Evolutionary conservation across 92 coral and sea anemone genomes (phyloP).

Genomic region (Scolanthus callimorphus): DNA sequence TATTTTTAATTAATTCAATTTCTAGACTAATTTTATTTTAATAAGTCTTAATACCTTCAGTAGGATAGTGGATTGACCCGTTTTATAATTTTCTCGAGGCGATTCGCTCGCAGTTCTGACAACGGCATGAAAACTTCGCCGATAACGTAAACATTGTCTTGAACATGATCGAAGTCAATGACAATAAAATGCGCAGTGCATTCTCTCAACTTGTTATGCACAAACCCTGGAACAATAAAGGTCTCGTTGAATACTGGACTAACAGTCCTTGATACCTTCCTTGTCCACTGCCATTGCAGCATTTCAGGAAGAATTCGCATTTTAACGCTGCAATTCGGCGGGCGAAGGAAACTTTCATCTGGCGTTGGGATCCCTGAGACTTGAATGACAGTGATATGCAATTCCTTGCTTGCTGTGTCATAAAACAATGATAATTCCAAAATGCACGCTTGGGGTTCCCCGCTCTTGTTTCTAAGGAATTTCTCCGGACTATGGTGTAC

Average conservation of each 20-base stretch:
- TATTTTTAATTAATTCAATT: too few relatives aligned
- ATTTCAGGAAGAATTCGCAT: constrained; percentile 90
- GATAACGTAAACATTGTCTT: constrained; percentile 82
- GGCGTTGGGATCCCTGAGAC: constrained; percentile 75
- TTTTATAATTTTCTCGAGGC: constrained; percentile 74
- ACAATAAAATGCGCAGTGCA: constrained; percentile 89
- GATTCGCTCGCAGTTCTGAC: constrained; percentile 85
- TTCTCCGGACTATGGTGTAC: constrained; percentile 67
- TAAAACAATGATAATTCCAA: constrained; percentile 83
- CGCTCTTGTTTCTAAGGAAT: constrained; percentile 34
- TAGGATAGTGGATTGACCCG: constrained; percentile 76
- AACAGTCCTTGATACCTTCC: constrained; percentile 75
- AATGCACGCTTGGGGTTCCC: constrained; percentile 34
- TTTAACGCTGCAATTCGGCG: constrained; percentile 88
- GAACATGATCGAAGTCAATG: constrained; percentile 89
- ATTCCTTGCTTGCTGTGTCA: constrained; percentile 83
- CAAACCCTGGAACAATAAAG: constrained; percentile 92
- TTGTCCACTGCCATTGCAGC: constrained; percentile 86
- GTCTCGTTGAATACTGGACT: constrained; percentile 88
- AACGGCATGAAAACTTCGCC: constrained; percentile 91
- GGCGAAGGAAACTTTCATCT: constrained; percentile 76
- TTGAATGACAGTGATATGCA: constrained; percentile 86
- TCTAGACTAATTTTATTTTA: neutral
- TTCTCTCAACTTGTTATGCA: constrained; percentile 88
- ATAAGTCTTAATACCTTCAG: constrained; percentile 15